Evolutionary conservation across 2,888 invertebrate genomes (phyloP).

Genomic region (Chorisops tibialis): DNA sequence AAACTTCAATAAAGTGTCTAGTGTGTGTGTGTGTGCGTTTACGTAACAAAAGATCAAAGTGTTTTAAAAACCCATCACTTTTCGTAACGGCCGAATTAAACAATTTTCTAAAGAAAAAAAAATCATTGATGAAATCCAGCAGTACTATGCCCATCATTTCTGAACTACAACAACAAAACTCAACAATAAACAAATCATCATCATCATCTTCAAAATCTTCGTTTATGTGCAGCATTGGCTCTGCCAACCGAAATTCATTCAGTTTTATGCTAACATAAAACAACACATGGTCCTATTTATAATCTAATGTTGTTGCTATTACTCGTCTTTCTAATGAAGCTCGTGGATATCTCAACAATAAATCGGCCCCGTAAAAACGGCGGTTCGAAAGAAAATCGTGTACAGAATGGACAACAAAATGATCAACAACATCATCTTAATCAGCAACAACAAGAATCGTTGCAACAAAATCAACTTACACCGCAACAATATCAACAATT

Average conservation of each 20-base stretch:
- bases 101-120: too few relatives aligned
- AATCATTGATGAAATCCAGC: too few relatives aligned
- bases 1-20: too few relatives aligned
- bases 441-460: constrained; percentile 40
- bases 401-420: constrained; percentile 30
- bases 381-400: constrained; percentile 33
- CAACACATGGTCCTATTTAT: constrained; percentile 36
- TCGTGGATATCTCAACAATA: constrained; percentile 50
- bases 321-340: constrained; percentile 51
- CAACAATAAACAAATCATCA: too few relatives aligned
- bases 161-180: too few relatives aligned
- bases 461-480: constrained; percentile 36
- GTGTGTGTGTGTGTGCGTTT: too few relatives aligned
- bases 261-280: constrained; percentile 15
- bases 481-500: constrained; percentile 63
- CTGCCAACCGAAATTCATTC: background rate
- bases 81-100: too few relatives aligned
- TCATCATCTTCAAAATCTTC: too few relatives aligned
- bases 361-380: constrained; percentile 39
- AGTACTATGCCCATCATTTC: too few relatives aligned
- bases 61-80: too few relatives aligned
- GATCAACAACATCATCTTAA: constrained; percentile 6
- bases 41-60: too few relatives aligned
- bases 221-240: too few relatives aligned
- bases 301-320: constrained; percentile 52